phyloP scores from a whole-genome alignment of 2,113 vertebrate species.

The Epinephelus lanceolatus region DNA sequence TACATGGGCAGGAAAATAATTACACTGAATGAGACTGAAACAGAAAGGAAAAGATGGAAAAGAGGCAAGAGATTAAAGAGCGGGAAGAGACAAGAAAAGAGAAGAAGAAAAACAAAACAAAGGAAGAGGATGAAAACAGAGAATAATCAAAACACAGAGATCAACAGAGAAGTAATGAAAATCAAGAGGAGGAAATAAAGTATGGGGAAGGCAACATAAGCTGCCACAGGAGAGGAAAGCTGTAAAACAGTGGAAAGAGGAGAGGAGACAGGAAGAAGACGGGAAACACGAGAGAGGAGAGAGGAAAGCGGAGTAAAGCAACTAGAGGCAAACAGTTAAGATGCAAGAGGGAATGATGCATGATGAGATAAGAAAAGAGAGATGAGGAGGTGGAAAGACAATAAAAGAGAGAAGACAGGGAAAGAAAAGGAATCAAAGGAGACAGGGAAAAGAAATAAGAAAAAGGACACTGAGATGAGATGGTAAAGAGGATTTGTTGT shows the following conservation, averaged over 20 bases:
- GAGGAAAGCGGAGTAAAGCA: background rate
- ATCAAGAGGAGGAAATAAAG: background rate
- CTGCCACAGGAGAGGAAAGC: background rate
- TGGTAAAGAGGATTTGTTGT: slow-evolving; percentile 56
- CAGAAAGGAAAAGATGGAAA: background rate
- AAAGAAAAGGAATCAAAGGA: slow-evolving; percentile 24
- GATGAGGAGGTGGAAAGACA: slow-evolving; percentile 34
- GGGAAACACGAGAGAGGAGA: background rate
- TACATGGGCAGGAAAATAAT: background rate
- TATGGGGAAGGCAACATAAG: background rate
- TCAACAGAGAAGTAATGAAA: slow-evolving; percentile 2
- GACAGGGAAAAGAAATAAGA: slow-evolving; percentile 1
- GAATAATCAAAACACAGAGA: background rate
- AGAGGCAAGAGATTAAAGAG: background rate
- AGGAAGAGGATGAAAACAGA: background rate
- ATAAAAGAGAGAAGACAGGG: slow-evolving; percentile 24
- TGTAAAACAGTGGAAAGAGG: background rate
- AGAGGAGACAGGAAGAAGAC: background rate
- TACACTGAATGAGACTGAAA: background rate
- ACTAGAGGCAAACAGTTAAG: slow-evolving; percentile 29
- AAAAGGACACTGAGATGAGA: slow-evolving; percentile 37
- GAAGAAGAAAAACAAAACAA: background rate
- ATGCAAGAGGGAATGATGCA: slow-evolving; percentile 26
- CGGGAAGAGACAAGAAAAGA: background rate
- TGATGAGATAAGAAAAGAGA: slow-evolving; percentile 34